Evolutionary conservation across 2,888 invertebrate species (phyloP), one percentile per base, ranked within the genome.

Genomic region (Opisthograptis luteolata): DNA sequence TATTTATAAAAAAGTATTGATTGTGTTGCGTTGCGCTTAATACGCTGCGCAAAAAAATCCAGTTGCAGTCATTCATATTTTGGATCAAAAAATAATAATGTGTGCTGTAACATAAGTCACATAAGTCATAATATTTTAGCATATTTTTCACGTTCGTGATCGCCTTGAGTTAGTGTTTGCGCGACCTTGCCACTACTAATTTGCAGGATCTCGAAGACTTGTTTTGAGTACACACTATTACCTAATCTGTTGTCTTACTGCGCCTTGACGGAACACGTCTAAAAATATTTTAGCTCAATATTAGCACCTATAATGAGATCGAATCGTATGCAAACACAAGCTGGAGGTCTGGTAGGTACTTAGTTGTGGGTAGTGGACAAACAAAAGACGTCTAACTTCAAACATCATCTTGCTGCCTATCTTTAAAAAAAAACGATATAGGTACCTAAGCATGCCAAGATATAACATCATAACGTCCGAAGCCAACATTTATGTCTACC

Each of bases 281-380:
- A 17, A 41, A 40, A 39, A 57, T 52, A 55, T 54, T 62, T 68
- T 58, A 55, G 55, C 51, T 56, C 47, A 56, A 58, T 63, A 66
- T 75, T 70, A 74, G 66, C 68, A 64, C 54, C 27, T 49, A 48
- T 71, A 72, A 71, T 62, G 60, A 65, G 58, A 64, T 65, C 61
- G 57, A 76, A 73, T 71, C 63, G 70, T 60, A 68, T 67, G 57
- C 62, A 57, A 53, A 70, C 46, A 47, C 41, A 50, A 15, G 6
- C 8, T 17, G 12, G 27, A 8, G 9, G 7, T 8, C 24, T 10
- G 36, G 12, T 15, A 14, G 22, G 25, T 40, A 30, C n/a, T n/a
- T n/a, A n/a, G n/a, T n/a, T n/a, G n/a, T n/a, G n/a, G n/a, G n/a
- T n/a, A n/a, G n/a, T n/a, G n/a, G n/a, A n/a, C n/a, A 17, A 49